Evolutionary conservation across 2,797 vertebrate species (phyloP), one percentile per base, ranked within the genome.

Genomic region (Oreochromis mossambicus): DNA sequence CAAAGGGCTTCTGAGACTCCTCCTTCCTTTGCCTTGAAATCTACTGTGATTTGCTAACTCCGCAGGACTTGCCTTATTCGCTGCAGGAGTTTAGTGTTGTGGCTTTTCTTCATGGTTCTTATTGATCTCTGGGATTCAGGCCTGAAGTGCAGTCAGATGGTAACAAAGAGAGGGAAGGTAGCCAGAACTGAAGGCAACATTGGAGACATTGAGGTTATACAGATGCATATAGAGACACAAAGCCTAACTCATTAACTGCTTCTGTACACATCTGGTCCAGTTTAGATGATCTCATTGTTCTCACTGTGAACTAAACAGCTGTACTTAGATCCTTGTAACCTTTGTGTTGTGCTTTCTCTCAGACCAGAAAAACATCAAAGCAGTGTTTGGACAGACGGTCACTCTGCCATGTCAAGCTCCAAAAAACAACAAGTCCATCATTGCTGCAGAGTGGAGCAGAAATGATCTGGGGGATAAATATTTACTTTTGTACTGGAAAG

Each of bases 381-480:
- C 7, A 55, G 54, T 0, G 54, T 1, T 1, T 56, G 7, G 54
- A 15, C 7, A 29, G 54, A 29, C 0, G 54, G 7, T 55, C 54
- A 55, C 4, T 55, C 24, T 55, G 24, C 54, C 54, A n/a, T n/a
- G n/a, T n/a, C n/a, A n/a, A n/a, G n/a, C 54, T 56, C 54, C 24
- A 9, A 56, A 15, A 15, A 29, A 14, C 54, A 56, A 56, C 54
- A 56, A 5, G 0, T 56, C 1, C 14, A 56, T 56, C 54, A 29
- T 29, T 56, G 54, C 4, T 56, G 14, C 55, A 29, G 7, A 56
- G 54, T 56, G 26, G 54, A 56, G 54, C 14, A 56, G 26, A 56
- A 7, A 3, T 56, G 24, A 29, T 8, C 54, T 29, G 0, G 54
- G 2, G 13, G 54, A 29, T 56, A 1, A 56, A 56, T 56, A 56